Evolutionary conservation across 1,140 invertebrate genomes (phyloP).

Genomic region (Stratiolaelaps scimitus): DNA sequence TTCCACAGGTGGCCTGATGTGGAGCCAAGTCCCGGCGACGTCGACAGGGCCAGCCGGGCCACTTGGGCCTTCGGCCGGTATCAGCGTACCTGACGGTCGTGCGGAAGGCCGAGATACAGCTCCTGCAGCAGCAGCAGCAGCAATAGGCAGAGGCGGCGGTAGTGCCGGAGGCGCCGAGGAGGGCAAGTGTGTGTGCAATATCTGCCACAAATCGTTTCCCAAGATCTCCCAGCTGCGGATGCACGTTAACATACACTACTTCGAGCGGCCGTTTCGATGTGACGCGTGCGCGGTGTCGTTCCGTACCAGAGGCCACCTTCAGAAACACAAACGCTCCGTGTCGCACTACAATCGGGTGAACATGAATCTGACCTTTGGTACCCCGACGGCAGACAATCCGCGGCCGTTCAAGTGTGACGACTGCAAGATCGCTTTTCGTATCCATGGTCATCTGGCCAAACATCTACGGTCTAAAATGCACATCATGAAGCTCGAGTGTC

Average conservation of each 20-base stretch:
- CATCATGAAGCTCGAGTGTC: conserved; percentile 82
- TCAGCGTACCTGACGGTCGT: no score
- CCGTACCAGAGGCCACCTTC: conserved; percentile 74
- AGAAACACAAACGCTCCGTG: conserved; percentile 76
- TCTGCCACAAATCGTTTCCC: conserved; percentile 79
- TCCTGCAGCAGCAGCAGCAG: no score
- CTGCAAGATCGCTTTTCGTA: conserved; percentile 88
- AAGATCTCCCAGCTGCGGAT: conserved; percentile 74
- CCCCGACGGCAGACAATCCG: conserved; percentile 71
- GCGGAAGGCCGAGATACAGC: no score
- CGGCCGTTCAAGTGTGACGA: conserved; percentile 85
- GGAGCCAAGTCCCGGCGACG: no score
- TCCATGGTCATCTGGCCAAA: conserved; percentile 88
- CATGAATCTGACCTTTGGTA: conserved; percentile 71
- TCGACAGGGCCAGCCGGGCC: no score
- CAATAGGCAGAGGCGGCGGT: not conserved
- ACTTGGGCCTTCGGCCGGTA: no score
- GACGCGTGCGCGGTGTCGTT: conserved; percentile 80
- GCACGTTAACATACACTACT: conserved; percentile 90
- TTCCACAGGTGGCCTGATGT: no score
- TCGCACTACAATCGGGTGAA: conserved; percentile 75
- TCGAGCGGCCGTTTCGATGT: conserved; percentile 79
- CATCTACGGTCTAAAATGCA: conserved; percentile 93
- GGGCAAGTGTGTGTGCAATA: conserved; percentile 64
- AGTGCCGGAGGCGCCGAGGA: conserved; percentile 42